Conservation (phyloP, 2,113 vertebrate species). For the Archocentrus centrarchus region DNA sequence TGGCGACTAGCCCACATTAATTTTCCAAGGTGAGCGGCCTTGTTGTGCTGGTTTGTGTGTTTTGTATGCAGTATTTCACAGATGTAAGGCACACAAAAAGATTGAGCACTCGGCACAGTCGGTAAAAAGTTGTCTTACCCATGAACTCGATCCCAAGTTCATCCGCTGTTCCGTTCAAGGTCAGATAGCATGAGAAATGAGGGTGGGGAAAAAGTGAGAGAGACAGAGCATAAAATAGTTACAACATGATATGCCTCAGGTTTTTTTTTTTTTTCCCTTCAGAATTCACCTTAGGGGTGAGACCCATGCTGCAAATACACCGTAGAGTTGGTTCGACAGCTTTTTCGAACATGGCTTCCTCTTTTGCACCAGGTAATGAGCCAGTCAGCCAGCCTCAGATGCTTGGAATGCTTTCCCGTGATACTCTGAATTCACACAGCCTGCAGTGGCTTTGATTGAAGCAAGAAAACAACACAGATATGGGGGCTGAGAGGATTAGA, state of each 20-base stretch:
- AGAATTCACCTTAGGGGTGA: slow-evolving; percentile 41
- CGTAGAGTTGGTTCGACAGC: slow-evolving; percentile 45
- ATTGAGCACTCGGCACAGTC: slow-evolving; percentile 3
- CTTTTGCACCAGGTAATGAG: slow-evolving; percentile 58
- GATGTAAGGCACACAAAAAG: slow-evolving; percentile 20
- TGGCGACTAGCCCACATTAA: slow-evolving; percentile 76
- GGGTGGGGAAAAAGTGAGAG: neutral
- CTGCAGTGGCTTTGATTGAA: slow-evolving; percentile 41
- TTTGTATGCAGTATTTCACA: slow-evolving; percentile 36
- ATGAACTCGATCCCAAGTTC: slow-evolving; percentile 86
- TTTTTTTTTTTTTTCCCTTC: slow-evolving; percentile 8
- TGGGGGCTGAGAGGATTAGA: slow-evolving; percentile 54
- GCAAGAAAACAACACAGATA: slow-evolving; percentile 46
- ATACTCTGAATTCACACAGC: slow-evolving; percentile 27
- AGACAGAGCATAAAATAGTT: slow-evolving; percentile 46
- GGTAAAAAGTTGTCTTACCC: slow-evolving; percentile 77
- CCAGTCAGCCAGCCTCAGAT: slow-evolving; percentile 31
- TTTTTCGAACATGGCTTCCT: slow-evolving; percentile 46
- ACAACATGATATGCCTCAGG: slow-evolving; percentile 44
- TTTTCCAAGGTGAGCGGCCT: slow-evolving; percentile 74
- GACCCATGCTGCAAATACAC: slow-evolving; percentile 33
- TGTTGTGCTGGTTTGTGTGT: slow-evolving; percentile 60
- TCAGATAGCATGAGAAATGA: neutral
- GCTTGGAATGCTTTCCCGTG: slow-evolving; percentile 25
- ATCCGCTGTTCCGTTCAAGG: slow-evolving; percentile 73